Base-by-base conservation (phyloP, 2,113 vertebrate species). In the Sylvia atricapilla region DNA sequence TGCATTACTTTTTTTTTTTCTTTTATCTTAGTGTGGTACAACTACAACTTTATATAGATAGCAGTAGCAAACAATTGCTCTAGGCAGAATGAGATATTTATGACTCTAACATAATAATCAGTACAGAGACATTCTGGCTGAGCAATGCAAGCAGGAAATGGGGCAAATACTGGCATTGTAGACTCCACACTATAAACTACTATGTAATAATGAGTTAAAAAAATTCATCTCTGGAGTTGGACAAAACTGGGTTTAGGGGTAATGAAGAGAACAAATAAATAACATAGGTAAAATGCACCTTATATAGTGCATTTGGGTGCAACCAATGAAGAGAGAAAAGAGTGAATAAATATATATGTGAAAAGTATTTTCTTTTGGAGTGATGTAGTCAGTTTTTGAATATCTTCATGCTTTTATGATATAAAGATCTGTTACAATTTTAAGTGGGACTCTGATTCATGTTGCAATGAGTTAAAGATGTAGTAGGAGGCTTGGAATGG, bases 191-290 rank as follows among this genome's bases (percentile, higher is more conserved):
- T 27, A 19, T 14, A 43, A 75, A 33, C 19, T 68, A 20, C 3
- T 49, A 22, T 41, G 30, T 41, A 55, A 44, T 8, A 74, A 15
- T 55, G 5, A 59, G 2, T 43, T 41, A 0, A 50, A 89, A n/a
- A n/a, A 15, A 7, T 4, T 11, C 0, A 4, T n/a, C 56, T 49
- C 13, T 85, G 43, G 8, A 73, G 20, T 25, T 64, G 31, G 23
- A 30, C 2, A 56, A 69, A 83, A 28, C 2, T 39, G 5, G 1
- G 2, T 53, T 70, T 70, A 60, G 6, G 4, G 13, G 1, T 46
- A 70, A 75, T 0, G 1, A 66, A 52, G 28, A 66, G 39, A 87
- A 50, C 3, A 74, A 77, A 53, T 37, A 69, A 62, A 64, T 35
- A 81, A 10, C 6, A 11, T 4, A 10, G 14, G 7, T n/a, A 47